A percentile compares a stretch with the other conserved stretches of the same genome.
These are phyloP conservation scores for Lophotriccus pileatus DNA, from an alignment of 2,797 vertebrate species.

Conservation along the genomic window DNA sequence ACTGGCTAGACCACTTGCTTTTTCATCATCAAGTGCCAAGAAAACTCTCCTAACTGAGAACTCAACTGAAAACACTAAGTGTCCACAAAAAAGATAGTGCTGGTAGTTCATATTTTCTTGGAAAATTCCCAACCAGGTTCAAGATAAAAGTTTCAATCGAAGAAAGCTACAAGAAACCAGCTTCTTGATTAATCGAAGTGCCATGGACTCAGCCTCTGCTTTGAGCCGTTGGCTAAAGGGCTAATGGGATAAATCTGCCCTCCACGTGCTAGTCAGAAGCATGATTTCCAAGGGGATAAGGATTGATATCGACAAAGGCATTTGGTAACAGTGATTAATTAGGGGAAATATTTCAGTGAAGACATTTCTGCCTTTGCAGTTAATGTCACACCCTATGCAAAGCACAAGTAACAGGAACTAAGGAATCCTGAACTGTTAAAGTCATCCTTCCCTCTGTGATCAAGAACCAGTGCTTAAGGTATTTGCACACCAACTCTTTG, in stretches of 20 bases:
- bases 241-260: background rate
- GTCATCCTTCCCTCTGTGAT: background rate
- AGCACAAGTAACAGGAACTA: background rate
- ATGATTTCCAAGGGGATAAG: background rate
- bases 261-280: background rate
- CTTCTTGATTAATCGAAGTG: background rate
- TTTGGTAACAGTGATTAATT: background rate
- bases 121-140: background rate
- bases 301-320: background rate
- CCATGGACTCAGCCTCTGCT: background rate
- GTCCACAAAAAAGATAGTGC: background rate
- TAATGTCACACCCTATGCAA: background rate
- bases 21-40: background rate
- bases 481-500: background rate
- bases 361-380: background rate
- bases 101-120: background rate
- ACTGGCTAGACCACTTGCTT: rapidly evolving
- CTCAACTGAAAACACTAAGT: background rate
- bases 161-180: background rate
- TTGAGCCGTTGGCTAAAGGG: background rate
- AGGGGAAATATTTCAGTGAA: background rate
- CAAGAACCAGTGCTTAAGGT: rapidly evolving
- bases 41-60: background rate
- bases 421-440: background rate
- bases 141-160: background rate